phyloP scores from a whole-genome alignment of 2,113 vertebrate species.

The Lepidiolamprologus cunningtoni region DNA sequence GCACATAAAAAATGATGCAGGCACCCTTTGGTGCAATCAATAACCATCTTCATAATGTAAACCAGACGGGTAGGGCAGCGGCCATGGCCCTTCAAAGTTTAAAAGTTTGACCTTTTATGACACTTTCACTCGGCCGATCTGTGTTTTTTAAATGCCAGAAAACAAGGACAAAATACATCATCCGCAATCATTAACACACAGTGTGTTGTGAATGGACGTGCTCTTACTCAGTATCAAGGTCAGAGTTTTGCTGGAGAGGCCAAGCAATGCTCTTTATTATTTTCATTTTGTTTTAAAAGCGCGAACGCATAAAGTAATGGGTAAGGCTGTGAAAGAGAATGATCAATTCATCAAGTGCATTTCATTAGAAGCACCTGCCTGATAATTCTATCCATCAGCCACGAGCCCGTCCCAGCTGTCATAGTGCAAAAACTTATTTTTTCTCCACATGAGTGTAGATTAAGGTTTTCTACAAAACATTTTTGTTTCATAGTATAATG shows the following conservation, averaged over 20 bases:
- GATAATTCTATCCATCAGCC: neutral
- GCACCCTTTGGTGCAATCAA: neutral
- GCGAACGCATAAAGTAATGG: neutral
- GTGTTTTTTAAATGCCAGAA: constrained; percentile 29
- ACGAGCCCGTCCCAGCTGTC: neutral
- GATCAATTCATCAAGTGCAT: neutral
- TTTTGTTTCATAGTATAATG: neutral
- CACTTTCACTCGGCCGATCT: constrained; percentile 6
- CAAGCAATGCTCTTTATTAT: neutral
- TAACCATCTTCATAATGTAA: neutral
- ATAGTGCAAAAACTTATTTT: neutral
- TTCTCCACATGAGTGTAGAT: neutral
- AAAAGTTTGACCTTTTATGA: constrained; percentile 24
- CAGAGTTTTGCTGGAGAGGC: neutral
- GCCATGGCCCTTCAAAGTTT: neutral
- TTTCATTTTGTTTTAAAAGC: neutral
- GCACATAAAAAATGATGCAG: neutral
- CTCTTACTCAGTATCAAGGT: constrained; percentile 1
- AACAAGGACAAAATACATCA: neutral
- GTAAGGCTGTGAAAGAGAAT: neutral
- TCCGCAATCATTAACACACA: neutral
- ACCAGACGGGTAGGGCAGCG: neutral
- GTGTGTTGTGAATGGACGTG: neutral
- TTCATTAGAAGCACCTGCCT: neutral
- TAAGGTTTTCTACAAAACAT: neutral